Base-by-base conservation (phyloP, 2,113 vertebrate genomes). In the Callithrix jacchus region DNA sequence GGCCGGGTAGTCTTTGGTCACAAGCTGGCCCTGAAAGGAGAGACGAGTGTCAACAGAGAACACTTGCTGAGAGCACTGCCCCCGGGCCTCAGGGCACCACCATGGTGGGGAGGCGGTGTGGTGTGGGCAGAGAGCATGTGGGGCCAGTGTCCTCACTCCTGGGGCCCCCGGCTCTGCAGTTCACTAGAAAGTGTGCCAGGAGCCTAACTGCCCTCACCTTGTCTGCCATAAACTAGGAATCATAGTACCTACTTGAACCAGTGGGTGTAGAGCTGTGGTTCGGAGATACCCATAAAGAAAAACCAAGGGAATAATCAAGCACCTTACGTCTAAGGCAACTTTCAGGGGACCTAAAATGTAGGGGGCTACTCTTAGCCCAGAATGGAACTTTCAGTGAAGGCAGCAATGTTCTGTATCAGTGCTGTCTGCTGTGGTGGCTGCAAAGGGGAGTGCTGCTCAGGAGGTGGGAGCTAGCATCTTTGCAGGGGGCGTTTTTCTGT, bases 1-100 rank as follows among this genome's bases (percentile, higher is more conserved):
- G 8, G 97, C 2, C 0, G 99, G 99, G 92, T 99, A 99, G 12
- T 99, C 98, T 82, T 93, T 99, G 85, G 98, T 98, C 97, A 98
- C 99, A 1, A 99, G 98, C 93, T 98, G 98, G 8, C 99, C 99
- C 99, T 99, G 98, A 10, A 96, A 95, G 96, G 83, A 97, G 71
- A 98, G 52, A 94, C 52, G 6, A 49, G 56, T 0, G 32, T 92
- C 83, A 93, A 80, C 2, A 16, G 37, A 8, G 8, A 5, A 18
- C 6, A 12, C 20, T 32, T 21, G 20, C n/a, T 21, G 8, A 1
- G 6, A 37, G 35, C 35, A n/a, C 35, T n/a, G 68, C 68, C 68
- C 14, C 68, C 35, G 3, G 32, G 35, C 16, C 68, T n/a, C 7
- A 2, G 20, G 76, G 30, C 76, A 23, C 12, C 23, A 5, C 5